phyloP scores from a whole-genome alignment of 2,888 invertebrate genomes.

The Catocala nupta region DNA sequence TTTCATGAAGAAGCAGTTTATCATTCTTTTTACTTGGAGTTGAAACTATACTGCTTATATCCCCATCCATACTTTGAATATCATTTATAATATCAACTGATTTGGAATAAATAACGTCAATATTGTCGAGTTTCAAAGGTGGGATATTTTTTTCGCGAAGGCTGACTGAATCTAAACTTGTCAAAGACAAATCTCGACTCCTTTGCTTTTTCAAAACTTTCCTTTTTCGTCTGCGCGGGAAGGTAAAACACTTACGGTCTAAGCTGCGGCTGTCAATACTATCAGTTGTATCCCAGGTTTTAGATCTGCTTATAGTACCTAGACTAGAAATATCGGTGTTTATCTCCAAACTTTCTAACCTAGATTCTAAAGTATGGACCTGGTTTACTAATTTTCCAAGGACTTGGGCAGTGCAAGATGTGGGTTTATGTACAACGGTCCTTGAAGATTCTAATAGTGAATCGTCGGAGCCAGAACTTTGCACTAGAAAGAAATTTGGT shows the following conservation, averaged over 20 bases:
- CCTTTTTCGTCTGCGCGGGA: constrained; percentile 76
- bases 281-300: constrained; percentile 68
- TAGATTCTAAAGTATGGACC: constrained; percentile 88
- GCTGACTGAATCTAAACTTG: constrained; percentile 68
- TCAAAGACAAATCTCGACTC: constrained; percentile 66
- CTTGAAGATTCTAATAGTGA: constrained; percentile 78
- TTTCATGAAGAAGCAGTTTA: constrained; percentile 79
- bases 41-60: constrained; percentile 80
- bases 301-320: constrained; percentile 55
- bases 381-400: constrained; percentile 87
- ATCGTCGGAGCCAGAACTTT: constrained; percentile 87
- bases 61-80: constrained; percentile 80
- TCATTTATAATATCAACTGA: constrained; percentile 58
- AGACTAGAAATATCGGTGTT: constrained; percentile 68
- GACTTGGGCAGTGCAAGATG: constrained; percentile 82
- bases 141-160: constrained; percentile 55
- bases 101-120: constrained; percentile 34
- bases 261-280: constrained; percentile 70
- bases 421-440: constrained; percentile 80
- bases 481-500: constrained; percentile 91
- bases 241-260: constrained; percentile 76
- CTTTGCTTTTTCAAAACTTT: constrained; percentile 61
- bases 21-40: constrained; percentile 82
- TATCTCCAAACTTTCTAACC: constrained; percentile 79
- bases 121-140: constrained; percentile 57